Conservation (phyloP, 2,888 invertebrate species). For the Elegia similella region DNA sequence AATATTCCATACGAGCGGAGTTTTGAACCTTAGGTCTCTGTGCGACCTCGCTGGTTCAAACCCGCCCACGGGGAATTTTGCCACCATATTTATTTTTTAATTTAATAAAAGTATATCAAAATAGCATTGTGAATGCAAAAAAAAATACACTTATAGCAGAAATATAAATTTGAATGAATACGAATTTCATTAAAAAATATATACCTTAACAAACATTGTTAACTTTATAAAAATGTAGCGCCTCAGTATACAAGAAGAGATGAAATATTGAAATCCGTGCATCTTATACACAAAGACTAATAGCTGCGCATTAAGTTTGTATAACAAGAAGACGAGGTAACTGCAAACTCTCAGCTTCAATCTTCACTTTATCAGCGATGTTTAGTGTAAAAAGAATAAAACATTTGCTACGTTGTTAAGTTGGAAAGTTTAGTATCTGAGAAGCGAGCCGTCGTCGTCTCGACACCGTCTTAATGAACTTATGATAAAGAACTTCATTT, state of each 20-base stretch:
- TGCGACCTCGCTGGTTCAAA: too few relatives aligned
- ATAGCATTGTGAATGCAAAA: too few relatives aligned
- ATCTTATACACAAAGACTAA: constrained; percentile 14
- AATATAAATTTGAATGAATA: too few relatives aligned
- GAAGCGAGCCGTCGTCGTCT: constrained; percentile 39
- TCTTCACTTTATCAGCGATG: constrained; percentile 20
- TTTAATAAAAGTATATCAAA: too few relatives aligned
- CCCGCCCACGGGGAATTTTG: too few relatives aligned
- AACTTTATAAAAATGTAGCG: neutral
- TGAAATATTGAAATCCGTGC: constrained; percentile 12
- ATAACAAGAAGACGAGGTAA: constrained; percentile 15
- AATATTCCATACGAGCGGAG: too few relatives aligned
- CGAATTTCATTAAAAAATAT: neutral
- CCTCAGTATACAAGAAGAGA: constrained; percentile 4
- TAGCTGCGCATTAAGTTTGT: constrained; percentile 8
- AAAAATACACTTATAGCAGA: too few relatives aligned
- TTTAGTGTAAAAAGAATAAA: constrained; percentile 30
- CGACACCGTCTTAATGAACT: constrained; percentile 54
- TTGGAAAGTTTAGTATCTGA: constrained; percentile 41
- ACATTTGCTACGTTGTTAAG: constrained; percentile 34
- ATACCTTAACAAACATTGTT: neutral
- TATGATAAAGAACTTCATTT: constrained; percentile 60
- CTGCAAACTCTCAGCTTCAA: constrained; percentile 21
- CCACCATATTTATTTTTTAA: too few relatives aligned
- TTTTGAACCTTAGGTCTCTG: too few relatives aligned